These are phyloP conservation scores for Channallabes apus DNA, from an alignment of 2,797 vertebrate species.

Conservation along the genomic window DNA sequence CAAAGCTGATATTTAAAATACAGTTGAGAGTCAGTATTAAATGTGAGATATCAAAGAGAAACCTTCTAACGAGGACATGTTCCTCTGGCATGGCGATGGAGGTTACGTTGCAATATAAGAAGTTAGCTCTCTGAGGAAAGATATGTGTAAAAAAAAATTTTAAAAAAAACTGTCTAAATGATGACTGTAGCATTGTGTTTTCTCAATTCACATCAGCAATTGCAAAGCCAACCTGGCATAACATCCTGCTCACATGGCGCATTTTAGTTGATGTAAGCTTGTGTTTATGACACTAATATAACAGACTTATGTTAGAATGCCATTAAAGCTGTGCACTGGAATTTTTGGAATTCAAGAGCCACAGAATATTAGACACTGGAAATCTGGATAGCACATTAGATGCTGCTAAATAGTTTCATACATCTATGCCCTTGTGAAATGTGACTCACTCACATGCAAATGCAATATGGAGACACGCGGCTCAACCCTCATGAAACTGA, in stretches of 20 bases:
- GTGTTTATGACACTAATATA: not conserved
- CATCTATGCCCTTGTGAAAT: not conserved
- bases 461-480: not conserved
- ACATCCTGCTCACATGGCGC: not conserved
- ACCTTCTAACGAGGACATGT: not conserved
- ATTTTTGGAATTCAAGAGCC: not conserved
- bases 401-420: not conserved
- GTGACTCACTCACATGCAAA: not conserved
- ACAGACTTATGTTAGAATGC: not conserved
- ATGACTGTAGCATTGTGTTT: not conserved
- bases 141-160: not conserved
- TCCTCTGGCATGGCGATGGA: not conserved
- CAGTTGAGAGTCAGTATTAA: not conserved
- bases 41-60: not conserved
- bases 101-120: not conserved
- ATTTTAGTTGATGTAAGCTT: not conserved
- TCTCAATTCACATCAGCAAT: not conserved
- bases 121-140: not conserved
- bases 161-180: not conserved
- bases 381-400: constrained; percentile 11
- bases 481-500: not conserved
- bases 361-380: not conserved
- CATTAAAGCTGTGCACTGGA: not conserved
- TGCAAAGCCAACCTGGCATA: not conserved
- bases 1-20: not conserved